Evolutionary conservation across 2,888 invertebrate genomes (phyloP).

Genomic region (Merodon equestris): DNA sequence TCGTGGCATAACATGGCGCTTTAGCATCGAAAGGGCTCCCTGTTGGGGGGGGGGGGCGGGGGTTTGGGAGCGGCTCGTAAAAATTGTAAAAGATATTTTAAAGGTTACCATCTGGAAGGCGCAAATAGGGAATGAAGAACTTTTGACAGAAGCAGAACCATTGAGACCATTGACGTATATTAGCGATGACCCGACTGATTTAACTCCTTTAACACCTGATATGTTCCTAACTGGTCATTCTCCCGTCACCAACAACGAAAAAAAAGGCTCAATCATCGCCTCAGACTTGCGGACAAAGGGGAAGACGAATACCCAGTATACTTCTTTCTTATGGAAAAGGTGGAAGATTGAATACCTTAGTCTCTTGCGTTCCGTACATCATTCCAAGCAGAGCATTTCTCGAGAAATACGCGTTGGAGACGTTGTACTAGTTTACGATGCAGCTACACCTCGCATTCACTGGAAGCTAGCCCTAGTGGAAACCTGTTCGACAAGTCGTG

Average conservation of each 20-base stretch:
- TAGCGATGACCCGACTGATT: slow-evolving; percentile 19
- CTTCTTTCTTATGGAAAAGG: slow-evolving; percentile 32
- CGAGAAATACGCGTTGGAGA: slow-evolving; percentile 29
- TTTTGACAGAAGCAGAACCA: slow-evolving; percentile 24
- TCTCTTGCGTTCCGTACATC: slow-evolving; percentile 14
- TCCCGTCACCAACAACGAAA: background rate
- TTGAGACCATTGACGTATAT: slow-evolving; percentile 15
- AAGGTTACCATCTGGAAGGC: too few relatives aligned
- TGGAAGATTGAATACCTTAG: slow-evolving; percentile 37
- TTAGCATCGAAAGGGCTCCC: background rate
- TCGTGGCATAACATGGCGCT: slow-evolving; percentile 4
- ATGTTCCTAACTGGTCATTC: slow-evolving; percentile 20
- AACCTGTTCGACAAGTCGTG: slow-evolving; percentile 24
- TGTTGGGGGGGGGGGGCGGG: background rate
- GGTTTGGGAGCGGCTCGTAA: slow-evolving; percentile 18
- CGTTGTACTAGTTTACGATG: slow-evolving; percentile 48
- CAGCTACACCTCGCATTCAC: slow-evolving; percentile 31
- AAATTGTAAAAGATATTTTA: slow-evolving; percentile 22
- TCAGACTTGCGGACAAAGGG: slow-evolving; percentile 16
- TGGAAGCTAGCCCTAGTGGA: slow-evolving; percentile 39
- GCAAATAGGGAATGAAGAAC: too few relatives aligned
- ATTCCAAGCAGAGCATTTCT: background rate
- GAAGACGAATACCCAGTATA: slow-evolving; percentile 27
- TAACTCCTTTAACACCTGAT: slow-evolving; percentile 17
- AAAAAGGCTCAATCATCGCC: background rate